Evolutionary conservation across 2,888 invertebrate species (phyloP).

Genomic region (Perdita meconis): DNA sequence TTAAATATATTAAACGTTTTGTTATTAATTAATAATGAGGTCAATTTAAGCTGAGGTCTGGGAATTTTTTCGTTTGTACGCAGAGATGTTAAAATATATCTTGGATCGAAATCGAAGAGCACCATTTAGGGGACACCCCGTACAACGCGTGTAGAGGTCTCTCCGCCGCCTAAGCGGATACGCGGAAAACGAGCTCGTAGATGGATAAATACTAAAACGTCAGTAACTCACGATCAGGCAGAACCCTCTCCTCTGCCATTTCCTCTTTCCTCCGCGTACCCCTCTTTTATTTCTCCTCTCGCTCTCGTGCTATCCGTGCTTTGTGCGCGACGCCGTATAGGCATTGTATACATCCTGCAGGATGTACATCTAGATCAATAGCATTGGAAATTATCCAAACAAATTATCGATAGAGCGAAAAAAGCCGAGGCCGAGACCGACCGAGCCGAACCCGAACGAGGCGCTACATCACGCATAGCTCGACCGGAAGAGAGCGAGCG

Average conservation of each 20-base stretch:
- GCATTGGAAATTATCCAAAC: slow-evolving; percentile 85
- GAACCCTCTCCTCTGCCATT: slow-evolving; percentile 66
- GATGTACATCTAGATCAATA: slow-evolving; percentile 84
- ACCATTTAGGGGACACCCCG: not conserved
- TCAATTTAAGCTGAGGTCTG: no score
- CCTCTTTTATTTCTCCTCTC: slow-evolving; percentile 15
- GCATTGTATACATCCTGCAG: slow-evolving; percentile 82
- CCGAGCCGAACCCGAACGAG: slow-evolving; percentile 73
- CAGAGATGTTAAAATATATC: no score
- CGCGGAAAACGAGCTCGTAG: slow-evolving; percentile 77
- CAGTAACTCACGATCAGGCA: slow-evolving; percentile 82
- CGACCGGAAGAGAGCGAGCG: slow-evolving; percentile 66
- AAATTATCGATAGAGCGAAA: slow-evolving; percentile 83
- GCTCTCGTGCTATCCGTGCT: slow-evolving; percentile 59
- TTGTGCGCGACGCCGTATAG: slow-evolving; percentile 73
- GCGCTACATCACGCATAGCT: slow-evolving; percentile 82
- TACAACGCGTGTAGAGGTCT: slow-evolving; percentile 16
- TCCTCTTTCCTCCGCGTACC: slow-evolving; percentile 62
- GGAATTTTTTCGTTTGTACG: no score
- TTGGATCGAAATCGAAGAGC: not conserved
- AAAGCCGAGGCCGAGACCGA: slow-evolving; percentile 69
- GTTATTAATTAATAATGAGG: no score
- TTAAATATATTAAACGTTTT: no score
- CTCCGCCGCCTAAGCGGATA: slow-evolving; percentile 73
- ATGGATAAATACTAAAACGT: slow-evolving; percentile 82